Conservation (phyloP, 2,797 vertebrate genomes). For the Poeciliopsis turneri region DNA sequence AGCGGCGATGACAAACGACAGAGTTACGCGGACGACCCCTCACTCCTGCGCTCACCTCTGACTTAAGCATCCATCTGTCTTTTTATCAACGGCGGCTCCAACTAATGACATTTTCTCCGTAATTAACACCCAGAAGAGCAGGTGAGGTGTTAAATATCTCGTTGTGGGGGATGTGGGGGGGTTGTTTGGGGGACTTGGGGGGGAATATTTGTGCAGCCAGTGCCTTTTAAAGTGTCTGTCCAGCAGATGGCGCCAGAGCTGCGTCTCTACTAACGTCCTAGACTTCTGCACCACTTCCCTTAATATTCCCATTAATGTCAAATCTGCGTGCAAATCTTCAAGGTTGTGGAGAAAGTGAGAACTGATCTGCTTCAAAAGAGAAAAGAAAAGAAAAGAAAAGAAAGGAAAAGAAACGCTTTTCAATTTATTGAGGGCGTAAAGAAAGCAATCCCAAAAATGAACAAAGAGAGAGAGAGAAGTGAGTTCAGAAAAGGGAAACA, state of each 20-base stretch:
- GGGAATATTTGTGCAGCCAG: neutral
- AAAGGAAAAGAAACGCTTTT: neutral
- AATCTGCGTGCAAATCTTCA: constrained; percentile 18
- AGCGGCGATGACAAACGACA: constrained; percentile 1
- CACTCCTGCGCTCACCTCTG: neutral
- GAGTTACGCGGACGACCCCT: neutral
- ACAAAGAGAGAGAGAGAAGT: neutral
- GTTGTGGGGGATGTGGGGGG: too few species aligned
- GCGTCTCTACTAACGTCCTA: constrained; percentile 1
- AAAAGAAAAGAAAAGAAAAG: neutral
- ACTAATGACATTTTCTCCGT: neutral
- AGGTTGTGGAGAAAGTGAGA: constrained; percentile 6
- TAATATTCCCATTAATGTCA: constrained; percentile 19
- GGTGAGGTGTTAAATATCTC: neutral
- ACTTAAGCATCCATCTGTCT: neutral
- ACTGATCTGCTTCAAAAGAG: constrained; percentile 9
- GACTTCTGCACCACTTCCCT: constrained; percentile 16
- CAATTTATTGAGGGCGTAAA: neutral
- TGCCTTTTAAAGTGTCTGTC: neutral
- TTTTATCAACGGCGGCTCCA: neutral
- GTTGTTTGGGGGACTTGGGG: too few species aligned
- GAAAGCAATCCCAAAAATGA: neutral
- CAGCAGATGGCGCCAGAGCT: constrained; percentile 68
- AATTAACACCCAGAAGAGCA: constrained; percentile 2
- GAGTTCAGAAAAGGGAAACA: constrained; percentile 17